phyloP scores from a whole-genome alignment of 2,113 vertebrate species.

The Passer domesticus region DNA sequence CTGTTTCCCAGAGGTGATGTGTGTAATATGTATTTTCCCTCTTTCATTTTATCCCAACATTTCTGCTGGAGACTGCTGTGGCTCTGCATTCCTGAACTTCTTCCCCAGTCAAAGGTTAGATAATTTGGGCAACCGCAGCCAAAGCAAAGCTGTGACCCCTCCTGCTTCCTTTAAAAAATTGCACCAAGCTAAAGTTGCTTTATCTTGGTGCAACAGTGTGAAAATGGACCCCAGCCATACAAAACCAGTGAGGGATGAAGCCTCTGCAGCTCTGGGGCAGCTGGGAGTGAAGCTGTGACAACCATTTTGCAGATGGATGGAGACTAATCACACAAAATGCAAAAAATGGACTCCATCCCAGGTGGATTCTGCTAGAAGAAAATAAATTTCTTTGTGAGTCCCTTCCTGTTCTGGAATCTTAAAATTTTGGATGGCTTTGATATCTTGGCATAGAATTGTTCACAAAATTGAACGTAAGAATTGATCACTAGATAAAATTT shows the following conservation, averaged over 20 bases:
- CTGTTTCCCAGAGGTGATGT: conserved; percentile 74
- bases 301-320: background rate
- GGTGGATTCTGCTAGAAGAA: background rate
- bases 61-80: conserved; percentile 46
- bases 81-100: conserved; percentile 58
- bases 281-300: background rate
- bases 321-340: background rate
- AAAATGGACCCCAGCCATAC: background rate
- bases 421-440: background rate
- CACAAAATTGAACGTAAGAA: background rate
- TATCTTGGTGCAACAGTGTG: fast-evolving
- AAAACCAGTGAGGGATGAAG: background rate
- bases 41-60: conserved; percentile 63
- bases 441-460: background rate
- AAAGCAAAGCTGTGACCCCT: background rate
- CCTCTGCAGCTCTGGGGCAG: background rate
- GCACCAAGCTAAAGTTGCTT: background rate
- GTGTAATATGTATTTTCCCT: conserved; percentile 61
- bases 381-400: background rate
- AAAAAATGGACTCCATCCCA: background rate
- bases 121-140: conserved; percentile 20
- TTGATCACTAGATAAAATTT: background rate
- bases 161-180: background rate
- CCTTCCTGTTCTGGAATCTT: background rate
- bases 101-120: conserved; percentile 53